These are phyloP conservation scores for Mycalesis mineus DNA, from an alignment of 2,888 invertebrate genomes.

Conservation along the genomic window DNA sequence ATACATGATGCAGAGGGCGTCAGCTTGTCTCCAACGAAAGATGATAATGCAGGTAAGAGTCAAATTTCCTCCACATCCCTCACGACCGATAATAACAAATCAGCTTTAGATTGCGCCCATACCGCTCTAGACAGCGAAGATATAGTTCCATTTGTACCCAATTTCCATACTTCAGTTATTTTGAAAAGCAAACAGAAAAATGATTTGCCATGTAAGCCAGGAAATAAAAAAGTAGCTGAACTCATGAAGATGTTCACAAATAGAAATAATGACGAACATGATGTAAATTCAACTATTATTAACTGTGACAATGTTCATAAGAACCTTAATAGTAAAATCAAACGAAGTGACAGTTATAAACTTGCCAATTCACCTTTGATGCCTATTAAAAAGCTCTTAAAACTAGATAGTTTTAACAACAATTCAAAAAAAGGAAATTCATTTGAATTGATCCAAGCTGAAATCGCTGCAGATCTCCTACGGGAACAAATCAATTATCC, in stretches of 20 bases:
- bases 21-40: slow-evolving; percentile 79
- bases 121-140: slow-evolving; percentile 45
- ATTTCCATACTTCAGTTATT: slow-evolving; percentile 69
- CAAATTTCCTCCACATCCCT: slow-evolving; percentile 27
- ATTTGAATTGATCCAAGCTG: slow-evolving; percentile 79
- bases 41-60: slow-evolving; percentile 84
- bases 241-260: slow-evolving; percentile 70
- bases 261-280: slow-evolving; percentile 46
- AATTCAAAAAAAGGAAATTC: slow-evolving; percentile 70
- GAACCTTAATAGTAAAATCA: slow-evolving; percentile 74
- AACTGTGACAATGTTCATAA: slow-evolving; percentile 43
- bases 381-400: slow-evolving; percentile 80
- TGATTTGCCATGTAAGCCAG: slow-evolving; percentile 45
- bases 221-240: slow-evolving; percentile 67
- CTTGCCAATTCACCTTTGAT: slow-evolving; percentile 86
- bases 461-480: slow-evolving; percentile 80
- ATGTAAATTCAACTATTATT: slow-evolving; percentile 33
- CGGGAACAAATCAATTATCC: slow-evolving; percentile 85
- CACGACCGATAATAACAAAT: slow-evolving; percentile 38
- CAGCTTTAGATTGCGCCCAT: slow-evolving; percentile 45
- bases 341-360: slow-evolving; percentile 90
- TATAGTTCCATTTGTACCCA: slow-evolving; percentile 66
- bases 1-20: slow-evolving; percentile 81
- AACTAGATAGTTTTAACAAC: slow-evolving; percentile 67
- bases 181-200: slow-evolving; percentile 57